Evolutionary conservation across 2,888 invertebrate genomes (phyloP), one percentile per base, ranked within the genome.

Genomic region (Oxycera nigricornis): DNA sequence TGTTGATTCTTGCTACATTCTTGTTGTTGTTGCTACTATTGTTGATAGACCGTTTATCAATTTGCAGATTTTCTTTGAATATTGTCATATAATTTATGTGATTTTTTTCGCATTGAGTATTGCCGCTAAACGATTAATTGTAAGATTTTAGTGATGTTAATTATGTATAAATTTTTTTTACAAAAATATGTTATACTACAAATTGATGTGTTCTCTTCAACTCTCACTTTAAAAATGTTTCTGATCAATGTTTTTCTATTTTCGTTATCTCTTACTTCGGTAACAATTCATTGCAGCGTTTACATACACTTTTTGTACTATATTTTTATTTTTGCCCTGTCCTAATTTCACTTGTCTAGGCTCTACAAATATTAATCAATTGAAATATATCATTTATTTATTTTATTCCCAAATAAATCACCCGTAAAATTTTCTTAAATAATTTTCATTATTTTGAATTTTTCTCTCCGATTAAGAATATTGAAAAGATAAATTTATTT

Each of bases 41-140:
- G 59, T 14, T 59, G 28, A 24, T 26, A 59, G 9, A 26, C 17
- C 30, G 35, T 35, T 14, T 62, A n/a, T 62, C n/a, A 20, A 73
- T 67, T 76, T 55, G 73, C 73, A 73, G 76, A 74, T 77, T 77
- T 75, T 75, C 70, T 73, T 75, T 75, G 72, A 68, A 72, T 70
- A 73, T 76, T 68, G 68, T 70, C 72, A 61, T 68, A 11, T 41
- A 59, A 75, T 14, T 20, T 26, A 46, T 61, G 50, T 65, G 59
- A 31, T 74, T 52, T 35, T 52, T 62, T n/a, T n/a, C n/a, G n/a
- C n/a, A n/a, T n/a, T n/a, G n/a, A n/a, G n/a, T n/a, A n/a, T n/a
- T n/a, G n/a, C n/a, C n/a, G n/a, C n/a, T n/a, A n/a, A 46, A 46
- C 6, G 35, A 35, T 35, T 7, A 35, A 35, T 7, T 35, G 6